phyloP scores from a whole-genome alignment of 2,797 vertebrate species.

The Amblyopsis hoosieri region DNA sequence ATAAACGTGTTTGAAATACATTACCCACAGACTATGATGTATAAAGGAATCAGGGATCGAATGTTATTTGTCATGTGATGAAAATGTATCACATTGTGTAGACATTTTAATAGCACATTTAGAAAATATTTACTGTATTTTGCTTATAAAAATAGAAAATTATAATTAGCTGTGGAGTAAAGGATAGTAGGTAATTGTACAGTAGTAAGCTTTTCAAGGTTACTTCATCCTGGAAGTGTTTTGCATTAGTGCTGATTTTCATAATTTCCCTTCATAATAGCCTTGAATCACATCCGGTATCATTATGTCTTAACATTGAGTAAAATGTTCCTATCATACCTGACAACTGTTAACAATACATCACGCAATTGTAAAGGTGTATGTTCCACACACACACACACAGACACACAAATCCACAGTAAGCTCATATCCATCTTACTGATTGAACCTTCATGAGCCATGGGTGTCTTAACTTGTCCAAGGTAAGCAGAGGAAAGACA shows the following conservation, averaged over 20 bases:
- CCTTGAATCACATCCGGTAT: constrained; percentile 29
- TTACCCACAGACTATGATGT: too few relatives aligned
- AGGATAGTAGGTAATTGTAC: constrained; percentile 4
- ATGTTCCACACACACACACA: constrained; percentile 21
- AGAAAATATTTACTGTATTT: too few relatives aligned
- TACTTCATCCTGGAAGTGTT: constrained; percentile 59
- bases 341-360: constrained; percentile 27
- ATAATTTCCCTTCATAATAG: constrained; percentile 9
- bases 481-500: constrained; percentile 2
- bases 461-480: constrained; percentile 71
- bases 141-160: constrained; percentile 9
- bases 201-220: too few relatives aligned
- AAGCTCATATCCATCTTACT: constrained; percentile 51
- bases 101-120: too few relatives aligned
- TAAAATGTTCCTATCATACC: constrained; percentile 32
- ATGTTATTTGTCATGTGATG: too few relatives aligned
- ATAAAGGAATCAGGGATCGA: too few relatives aligned
- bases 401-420: constrained; percentile 19
- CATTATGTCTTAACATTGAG: constrained; percentile 20
- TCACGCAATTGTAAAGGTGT: constrained; percentile 14
- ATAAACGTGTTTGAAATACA: too few relatives aligned
- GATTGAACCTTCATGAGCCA: constrained; percentile 50
- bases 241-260: constrained; percentile 23
- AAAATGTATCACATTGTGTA: too few relatives aligned
- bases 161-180: constrained; percentile 27